Evolutionary conservation across 2,113 vertebrate genomes (phyloP).

Genomic region (Carollia perspicillata): DNA sequence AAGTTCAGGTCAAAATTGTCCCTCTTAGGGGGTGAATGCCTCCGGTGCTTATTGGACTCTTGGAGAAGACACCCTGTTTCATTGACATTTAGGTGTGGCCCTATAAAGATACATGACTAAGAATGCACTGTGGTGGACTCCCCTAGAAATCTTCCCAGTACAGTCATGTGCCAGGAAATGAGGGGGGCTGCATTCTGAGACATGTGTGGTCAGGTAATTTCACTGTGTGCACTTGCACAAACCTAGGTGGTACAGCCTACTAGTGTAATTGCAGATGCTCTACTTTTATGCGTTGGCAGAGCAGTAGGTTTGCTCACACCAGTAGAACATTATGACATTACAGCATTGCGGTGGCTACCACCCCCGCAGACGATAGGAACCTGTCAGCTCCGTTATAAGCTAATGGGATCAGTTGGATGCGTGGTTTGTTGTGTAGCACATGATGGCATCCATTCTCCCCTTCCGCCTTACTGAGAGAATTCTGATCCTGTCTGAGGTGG

Average conservation of each 20-base stretch:
- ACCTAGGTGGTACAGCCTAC: background rate
- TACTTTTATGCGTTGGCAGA: background rate
- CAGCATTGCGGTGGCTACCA: background rate
- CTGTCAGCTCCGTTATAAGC: background rate
- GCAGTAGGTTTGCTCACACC: background rate
- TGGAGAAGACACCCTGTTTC: background rate
- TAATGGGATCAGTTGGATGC: background rate
- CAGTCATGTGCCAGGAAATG: background rate
- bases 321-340: background rate
- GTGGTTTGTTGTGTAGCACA: background rate
- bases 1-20: background rate
- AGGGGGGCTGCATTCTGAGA: background rate
- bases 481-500: background rate
- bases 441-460: background rate
- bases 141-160: no score
- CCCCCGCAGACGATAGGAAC: background rate
- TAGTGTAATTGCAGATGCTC: background rate
- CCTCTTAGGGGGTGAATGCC: background rate
- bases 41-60: background rate
- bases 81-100: background rate
- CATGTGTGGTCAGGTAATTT: background rate
- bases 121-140: background rate
- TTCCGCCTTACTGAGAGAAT: background rate
- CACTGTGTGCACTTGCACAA: background rate
- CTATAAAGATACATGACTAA: background rate